Conservation (phyloP, 92 coral and sea anemone genomes). For the Bergia puertoricense region DNA sequence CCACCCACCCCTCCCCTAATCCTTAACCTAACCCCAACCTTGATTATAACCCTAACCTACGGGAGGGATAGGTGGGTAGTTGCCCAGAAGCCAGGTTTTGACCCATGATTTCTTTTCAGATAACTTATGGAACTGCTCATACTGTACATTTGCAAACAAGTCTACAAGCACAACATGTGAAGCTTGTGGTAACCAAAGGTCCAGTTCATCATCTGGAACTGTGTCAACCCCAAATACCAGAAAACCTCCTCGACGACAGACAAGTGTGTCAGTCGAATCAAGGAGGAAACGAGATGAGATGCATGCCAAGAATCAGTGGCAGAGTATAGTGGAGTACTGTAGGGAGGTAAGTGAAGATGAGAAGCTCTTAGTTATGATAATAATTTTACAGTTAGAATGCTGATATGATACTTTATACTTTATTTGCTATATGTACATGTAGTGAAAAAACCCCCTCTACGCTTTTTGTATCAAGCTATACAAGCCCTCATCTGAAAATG, state of each 20-base stretch:
- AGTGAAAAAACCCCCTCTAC: no score
- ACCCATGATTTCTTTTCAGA: neutral
- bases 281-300: slow-evolving; percentile 88
- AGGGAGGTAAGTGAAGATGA: slow-evolving; percentile 55
- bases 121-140: slow-evolving; percentile 61
- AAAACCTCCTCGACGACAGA: slow-evolving; percentile 58
- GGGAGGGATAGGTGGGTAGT: no score
- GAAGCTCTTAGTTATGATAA: neutral
- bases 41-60: no score
- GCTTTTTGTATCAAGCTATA: no score
- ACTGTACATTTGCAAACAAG: slow-evolving; percentile 65
- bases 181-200: slow-evolving; percentile 2
- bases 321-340: slow-evolving; percentile 78
- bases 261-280: slow-evolving; percentile 87
- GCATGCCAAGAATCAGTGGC: slow-evolving; percentile 89
- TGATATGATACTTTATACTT: neutral
- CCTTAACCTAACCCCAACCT: no score
- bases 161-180: slow-evolving; percentile 40
- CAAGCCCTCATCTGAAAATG: no score
- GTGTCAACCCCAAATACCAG: neutral
- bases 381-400: neutral
- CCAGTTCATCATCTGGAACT: neutral
- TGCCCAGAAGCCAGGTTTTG: slow-evolving; percentile 17
- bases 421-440: no score
- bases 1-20: no score